These are phyloP conservation scores for Heliconius hewitsoni DNA, from an alignment of 1,140 invertebrate species.

Conservation along the genomic window DNA sequence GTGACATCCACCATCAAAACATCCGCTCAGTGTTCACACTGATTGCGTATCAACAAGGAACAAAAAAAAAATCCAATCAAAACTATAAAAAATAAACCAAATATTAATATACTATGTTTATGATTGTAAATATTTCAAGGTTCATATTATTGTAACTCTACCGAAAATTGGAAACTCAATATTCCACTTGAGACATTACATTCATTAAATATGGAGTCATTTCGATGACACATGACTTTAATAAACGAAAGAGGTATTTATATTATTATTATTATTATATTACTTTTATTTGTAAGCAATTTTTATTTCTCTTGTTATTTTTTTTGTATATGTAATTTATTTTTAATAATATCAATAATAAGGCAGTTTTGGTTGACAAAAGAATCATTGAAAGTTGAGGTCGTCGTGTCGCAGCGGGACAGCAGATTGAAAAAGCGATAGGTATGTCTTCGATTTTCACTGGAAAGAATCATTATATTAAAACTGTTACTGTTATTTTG, in stretches of 20 bases:
- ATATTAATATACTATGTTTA: neutral
- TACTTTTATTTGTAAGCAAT: neutral
- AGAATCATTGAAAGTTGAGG: too few relatives aligned
- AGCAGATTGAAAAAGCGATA: neutral
- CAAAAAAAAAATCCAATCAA: too few relatives aligned
- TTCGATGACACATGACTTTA: conserved; percentile 2
- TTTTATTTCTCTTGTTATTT: neutral
- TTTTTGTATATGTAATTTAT: too few relatives aligned
- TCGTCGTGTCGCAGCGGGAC: neutral
- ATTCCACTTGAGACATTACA: conserved; percentile 7
- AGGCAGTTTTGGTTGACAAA: too few relatives aligned
- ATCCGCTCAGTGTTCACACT: too few relatives aligned
- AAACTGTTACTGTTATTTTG: too few relatives aligned
- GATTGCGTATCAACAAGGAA: too few relatives aligned
- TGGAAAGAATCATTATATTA: too few relatives aligned
- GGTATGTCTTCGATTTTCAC: too few relatives aligned
- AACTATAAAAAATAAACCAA: neutral
- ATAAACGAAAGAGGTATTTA: neutral
- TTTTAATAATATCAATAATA: too few relatives aligned
- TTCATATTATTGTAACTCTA: neutral
- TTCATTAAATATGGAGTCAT: neutral
- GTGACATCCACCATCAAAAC: too few relatives aligned
- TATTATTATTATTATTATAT: neutral
- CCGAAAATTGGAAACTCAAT: neutral
- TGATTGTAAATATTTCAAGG: neutral